Evolutionary conservation across 2,888 invertebrate genomes (phyloP).

Genomic region (Mesorhabditis sp.): DNA sequence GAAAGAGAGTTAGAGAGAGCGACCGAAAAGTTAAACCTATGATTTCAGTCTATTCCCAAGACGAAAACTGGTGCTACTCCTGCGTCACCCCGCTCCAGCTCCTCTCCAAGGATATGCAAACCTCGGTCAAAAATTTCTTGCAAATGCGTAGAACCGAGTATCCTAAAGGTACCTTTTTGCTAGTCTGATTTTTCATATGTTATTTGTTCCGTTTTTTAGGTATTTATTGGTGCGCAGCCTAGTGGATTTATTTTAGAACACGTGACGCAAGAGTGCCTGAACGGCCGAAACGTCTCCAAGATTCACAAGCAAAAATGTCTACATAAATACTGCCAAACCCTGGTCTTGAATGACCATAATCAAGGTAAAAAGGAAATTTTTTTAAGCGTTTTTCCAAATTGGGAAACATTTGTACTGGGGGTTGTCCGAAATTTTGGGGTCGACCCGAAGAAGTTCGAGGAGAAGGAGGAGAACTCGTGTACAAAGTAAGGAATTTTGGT

Average conservation of each 20-base stretch:
- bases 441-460: conserved; percentile 32
- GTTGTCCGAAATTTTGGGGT: conserved; percentile 53
- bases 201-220: no score
- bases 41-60: background rate
- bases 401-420: conserved; percentile 50
- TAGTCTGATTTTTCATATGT: background rate
- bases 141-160: conserved; percentile 44
- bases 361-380: conserved; percentile 24
- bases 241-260: conserved; percentile 23
- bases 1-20: background rate
- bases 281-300: conserved; percentile 35
- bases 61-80: conserved; percentile 40
- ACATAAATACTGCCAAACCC: conserved; percentile 47
- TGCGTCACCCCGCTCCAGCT: conserved; percentile 39
- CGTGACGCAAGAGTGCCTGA: conserved; percentile 38
- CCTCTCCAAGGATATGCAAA: conserved; percentile 34
- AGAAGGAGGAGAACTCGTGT: conserved; percentile 42
- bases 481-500: conserved; percentile 17
- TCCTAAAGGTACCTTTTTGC: conserved; percentile 26
- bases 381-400: conserved; percentile 1
- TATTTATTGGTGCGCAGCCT: background rate
- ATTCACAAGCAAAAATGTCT: conserved; percentile 42
- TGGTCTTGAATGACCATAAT: conserved; percentile 46
- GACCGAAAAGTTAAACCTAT: background rate
- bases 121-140: conserved; percentile 39